Evolutionary conservation across 2,797 vertebrate genomes (phyloP).

Genomic region (Onychomys leucogaster): DNA sequence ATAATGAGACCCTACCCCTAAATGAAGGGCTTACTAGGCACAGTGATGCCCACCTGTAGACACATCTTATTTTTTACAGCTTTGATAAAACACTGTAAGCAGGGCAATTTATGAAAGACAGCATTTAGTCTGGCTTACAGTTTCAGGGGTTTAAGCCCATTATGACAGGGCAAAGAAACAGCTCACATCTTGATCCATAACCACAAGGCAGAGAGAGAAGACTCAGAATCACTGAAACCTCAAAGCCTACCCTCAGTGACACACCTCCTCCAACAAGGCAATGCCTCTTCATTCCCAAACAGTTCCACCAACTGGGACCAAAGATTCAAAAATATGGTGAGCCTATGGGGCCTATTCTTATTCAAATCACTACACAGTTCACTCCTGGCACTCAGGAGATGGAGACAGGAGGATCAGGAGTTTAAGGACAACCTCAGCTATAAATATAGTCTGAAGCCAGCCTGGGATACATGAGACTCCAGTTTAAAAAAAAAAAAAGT

Average conservation of each 20-base stretch:
- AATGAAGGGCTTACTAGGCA: neutral
- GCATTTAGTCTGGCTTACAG: neutral
- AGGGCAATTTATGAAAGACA: neutral
- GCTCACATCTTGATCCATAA: neutral
- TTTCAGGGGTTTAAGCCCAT: neutral
- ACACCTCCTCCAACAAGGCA: neutral
- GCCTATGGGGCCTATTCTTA: neutral
- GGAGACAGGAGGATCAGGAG: neutral
- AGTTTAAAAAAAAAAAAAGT: neutral
- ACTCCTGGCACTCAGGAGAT: neutral
- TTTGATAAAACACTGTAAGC: neutral
- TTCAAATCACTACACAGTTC: neutral
- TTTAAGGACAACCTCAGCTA: neutral
- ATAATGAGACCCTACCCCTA: neutral
- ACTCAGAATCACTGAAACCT: neutral
- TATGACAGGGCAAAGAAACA: neutral
- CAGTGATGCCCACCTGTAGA: neutral
- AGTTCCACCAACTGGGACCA: neutral
- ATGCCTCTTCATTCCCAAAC: neutral
- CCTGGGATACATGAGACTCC: neutral
- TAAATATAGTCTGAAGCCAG: neutral
- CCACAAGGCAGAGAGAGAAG: neutral
- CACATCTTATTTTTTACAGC: neutral
- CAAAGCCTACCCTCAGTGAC: neutral
- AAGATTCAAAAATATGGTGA: neutral